Conservation (phyloP, 2,113 vertebrate species). For the Octodon degus region DNA sequence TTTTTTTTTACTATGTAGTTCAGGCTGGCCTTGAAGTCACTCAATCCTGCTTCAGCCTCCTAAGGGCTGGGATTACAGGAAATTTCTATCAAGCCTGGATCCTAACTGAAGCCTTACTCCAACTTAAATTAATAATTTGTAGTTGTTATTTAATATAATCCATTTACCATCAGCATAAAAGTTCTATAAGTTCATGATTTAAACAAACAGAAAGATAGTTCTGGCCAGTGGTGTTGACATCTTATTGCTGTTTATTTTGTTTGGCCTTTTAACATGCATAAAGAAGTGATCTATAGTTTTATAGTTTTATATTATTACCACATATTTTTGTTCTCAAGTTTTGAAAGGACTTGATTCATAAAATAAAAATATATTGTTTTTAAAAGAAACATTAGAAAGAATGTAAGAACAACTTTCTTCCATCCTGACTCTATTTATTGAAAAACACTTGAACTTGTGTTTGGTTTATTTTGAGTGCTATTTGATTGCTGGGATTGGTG, state of each 20-base stretch:
- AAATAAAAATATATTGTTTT: not conserved
- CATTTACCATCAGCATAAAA: not conserved
- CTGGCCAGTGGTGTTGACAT: not conserved
- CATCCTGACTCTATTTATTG: not conserved
- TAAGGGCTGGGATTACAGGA: no score
- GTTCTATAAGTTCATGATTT: not conserved
- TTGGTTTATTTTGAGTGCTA: not conserved
- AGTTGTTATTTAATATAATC: constrained; percentile 7
- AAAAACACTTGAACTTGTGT: constrained; percentile 37
- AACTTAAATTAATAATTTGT: constrained; percentile 22
- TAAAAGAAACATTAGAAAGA: constrained; percentile 25
- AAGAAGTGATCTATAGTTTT: not conserved
- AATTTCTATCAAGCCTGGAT: no score
- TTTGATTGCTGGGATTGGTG: not conserved
- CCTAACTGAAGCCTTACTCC: not conserved
- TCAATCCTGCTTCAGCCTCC: no score
- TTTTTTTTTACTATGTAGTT: no score
- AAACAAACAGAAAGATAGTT: not conserved
- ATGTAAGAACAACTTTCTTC: not conserved
- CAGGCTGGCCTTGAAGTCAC: no score
- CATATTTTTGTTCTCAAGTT: constrained; percentile 40
- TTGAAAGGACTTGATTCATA: constrained; percentile 24
- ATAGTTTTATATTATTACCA: not conserved
- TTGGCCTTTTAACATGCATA: constrained; percentile 24
- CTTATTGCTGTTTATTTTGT: not conserved